phyloP scores from a whole-genome alignment of 2,113 vertebrate species.

The Axis porcinus region DNA sequence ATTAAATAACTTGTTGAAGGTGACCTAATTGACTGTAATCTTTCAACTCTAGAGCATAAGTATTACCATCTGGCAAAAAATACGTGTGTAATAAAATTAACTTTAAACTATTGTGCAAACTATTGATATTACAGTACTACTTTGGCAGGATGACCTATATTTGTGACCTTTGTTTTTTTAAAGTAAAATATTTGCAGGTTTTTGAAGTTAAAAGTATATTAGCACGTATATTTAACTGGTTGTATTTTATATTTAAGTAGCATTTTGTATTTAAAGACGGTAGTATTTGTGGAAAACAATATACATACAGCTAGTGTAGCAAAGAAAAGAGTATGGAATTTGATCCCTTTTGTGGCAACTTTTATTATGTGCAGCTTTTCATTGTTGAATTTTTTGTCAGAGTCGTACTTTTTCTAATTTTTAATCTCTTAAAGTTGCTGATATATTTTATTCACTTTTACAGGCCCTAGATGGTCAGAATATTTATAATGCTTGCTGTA shows the following conservation, averaged over 20 bases:
- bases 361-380: neutral
- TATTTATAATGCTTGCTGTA: conserved; percentile 99
- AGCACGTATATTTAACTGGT: neutral
- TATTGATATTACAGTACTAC: neutral
- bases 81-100: neutral
- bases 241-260: neutral
- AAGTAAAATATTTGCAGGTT: neutral
- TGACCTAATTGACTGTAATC: neutral
- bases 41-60: neutral
- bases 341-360: neutral
- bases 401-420: neutral
- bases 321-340: neutral
- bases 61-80: neutral
- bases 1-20: neutral
- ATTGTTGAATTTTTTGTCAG: neutral
- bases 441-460: conserved; percentile 63
- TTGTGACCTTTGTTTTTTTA: neutral
- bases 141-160: neutral
- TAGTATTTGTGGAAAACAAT: neutral
- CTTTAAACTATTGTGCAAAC: neutral
- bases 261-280: conserved; percentile 1
- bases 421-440: conserved; percentile 14
- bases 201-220: neutral
- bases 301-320: neutral
- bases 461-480: conserved; percentile 98